Evolutionary conservation across 2,888 invertebrate species (phyloP), one percentile per base, ranked within the genome.

Genomic region (Branchipolynoe longqiensis): DNA sequence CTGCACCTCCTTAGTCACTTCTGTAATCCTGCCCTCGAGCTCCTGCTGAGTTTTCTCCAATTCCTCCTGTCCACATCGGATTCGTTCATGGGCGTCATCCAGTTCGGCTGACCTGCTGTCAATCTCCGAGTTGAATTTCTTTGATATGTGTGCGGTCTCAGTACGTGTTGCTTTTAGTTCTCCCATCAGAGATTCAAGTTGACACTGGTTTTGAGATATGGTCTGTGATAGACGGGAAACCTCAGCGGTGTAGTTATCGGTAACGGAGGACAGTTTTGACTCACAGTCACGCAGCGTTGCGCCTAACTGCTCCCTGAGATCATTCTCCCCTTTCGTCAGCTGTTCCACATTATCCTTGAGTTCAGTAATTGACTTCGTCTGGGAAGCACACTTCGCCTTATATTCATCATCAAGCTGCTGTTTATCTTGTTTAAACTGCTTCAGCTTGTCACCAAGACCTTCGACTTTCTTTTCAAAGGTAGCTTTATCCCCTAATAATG

Each of bases 251-350:
- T 85, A 82, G 3, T 28, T 41, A 74, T 83, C 59, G 0, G 40
- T 85, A 12, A 85, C 86, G 22, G 40, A 36, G 48, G 62, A 33
- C 81, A 87, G 40, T 78, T 82, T 86, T 25, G 36, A 36, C n/a
- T 83, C 84, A 40, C 86, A 74, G 1, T 82, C 64, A 28, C 41
- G 22, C 74, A 84, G 25, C 0, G 84, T 81, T 22, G 14, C 25
- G 3, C 85, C 59, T 25, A 92, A 86, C 85, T 91, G 83, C 40
- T 85, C 87, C 86, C 82, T 78, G 12, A 88, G 85, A 0, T 85
- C 90, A 28, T 58, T n/a, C 56, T 86, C 85, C 3, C 81, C 74
- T 12, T 73, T 33, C 36, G 81, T 73, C 48, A 87, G 38, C 18
- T 3, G 2, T 4, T 25, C 36, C 6, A 86, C 83, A 28, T 22